A percentile compares a stretch with the other conserved stretches of the same genome.
Evolutionary conservation across 2,113 vertebrate genomes (phyloP).

Genomic region (Psittacara wagleri): DNA sequence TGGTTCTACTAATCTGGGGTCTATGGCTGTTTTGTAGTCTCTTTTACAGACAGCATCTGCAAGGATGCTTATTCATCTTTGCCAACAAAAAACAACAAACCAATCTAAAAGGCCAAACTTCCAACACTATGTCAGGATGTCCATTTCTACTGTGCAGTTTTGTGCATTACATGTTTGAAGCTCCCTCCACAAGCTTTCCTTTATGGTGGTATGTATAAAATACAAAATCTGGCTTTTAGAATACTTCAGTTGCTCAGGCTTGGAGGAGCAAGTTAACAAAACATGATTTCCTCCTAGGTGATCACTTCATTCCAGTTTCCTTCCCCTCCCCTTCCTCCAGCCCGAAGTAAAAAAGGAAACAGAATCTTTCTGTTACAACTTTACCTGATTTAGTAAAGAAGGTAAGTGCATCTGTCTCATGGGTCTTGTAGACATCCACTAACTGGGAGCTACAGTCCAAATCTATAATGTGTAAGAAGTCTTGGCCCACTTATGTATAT

Average conservation of each 20-base stretch:
- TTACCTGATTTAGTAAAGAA: constrained; percentile 96
- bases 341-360: background rate
- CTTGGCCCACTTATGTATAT: constrained; percentile 85
- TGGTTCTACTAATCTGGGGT: background rate
- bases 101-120: background rate
- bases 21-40: background rate
- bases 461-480: constrained; percentile 85
- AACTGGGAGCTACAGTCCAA: constrained; percentile 90
- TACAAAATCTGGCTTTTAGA: background rate
- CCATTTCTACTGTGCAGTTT: background rate
- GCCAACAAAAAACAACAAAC: background rate
- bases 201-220: background rate
- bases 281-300: accelerated
- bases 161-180: background rate
- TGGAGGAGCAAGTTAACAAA: background rate
- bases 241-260: background rate
- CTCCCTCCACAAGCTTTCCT: background rate
- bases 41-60: background rate
- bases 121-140: accelerated
- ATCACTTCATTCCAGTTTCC: background rate
- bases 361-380: accelerated
- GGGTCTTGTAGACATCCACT: constrained; percentile 88
- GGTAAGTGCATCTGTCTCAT: constrained; percentile 90
- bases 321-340: background rate
- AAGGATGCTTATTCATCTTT: background rate